Conservation (phyloP, 1,140 invertebrate genomes). For the Dermatophagoides farinae region DNA sequence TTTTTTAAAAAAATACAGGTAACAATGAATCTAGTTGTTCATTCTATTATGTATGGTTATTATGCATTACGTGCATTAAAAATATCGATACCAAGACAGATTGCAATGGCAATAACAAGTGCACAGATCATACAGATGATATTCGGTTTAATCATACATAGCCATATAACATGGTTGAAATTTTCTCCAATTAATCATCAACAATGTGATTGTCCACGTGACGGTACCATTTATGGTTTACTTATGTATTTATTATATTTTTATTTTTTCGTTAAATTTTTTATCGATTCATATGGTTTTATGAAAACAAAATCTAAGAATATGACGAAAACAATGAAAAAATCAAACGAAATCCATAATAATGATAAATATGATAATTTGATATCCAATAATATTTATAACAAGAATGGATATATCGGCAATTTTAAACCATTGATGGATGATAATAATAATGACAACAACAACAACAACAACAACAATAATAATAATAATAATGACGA, state of each 20-base stretch:
- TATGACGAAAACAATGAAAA: background rate
- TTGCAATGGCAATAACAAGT: constrained; percentile 31
- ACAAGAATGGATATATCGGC: no score
- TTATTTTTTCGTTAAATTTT: constrained; percentile 5
- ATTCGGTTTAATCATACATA: constrained; percentile 25
- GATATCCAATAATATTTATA: no score
- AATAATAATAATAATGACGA: background rate
- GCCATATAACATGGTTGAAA: background rate
- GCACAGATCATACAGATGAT: constrained; percentile 34
- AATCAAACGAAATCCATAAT: no score
- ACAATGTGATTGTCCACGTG: background rate
- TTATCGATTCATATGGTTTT: constrained; percentile 2
- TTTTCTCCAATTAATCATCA: background rate
- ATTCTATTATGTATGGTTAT: constrained; percentile 30
- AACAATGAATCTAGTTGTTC: constrained; percentile 34
- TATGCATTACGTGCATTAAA: constrained; percentile 31
- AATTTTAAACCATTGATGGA: background rate
- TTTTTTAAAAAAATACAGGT: constrained; percentile 20
- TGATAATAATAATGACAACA: background rate
- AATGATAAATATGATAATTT: no score
- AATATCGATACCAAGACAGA: constrained; percentile 27
- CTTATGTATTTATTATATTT: background rate
- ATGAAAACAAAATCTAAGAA: background rate
- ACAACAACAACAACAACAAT: background rate
- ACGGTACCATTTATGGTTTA: background rate